Conservation (phyloP, 2,888 invertebrate genomes). For the Xylota segnis region DNA sequence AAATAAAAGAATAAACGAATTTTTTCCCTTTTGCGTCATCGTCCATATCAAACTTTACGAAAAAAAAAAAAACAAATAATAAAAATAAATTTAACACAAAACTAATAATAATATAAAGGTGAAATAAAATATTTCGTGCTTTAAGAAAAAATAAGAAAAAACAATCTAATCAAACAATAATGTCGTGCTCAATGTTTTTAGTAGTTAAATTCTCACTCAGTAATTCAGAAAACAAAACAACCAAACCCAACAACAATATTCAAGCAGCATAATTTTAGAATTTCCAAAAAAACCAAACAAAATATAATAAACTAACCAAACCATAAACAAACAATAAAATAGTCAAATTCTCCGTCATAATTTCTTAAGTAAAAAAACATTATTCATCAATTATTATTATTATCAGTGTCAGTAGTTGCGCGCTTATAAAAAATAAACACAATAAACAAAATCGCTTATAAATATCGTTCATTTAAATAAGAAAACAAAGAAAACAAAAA, state of each 20-base stretch:
- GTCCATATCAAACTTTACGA: slow-evolving; percentile 76
- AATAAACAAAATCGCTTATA: slow-evolving; percentile 67
- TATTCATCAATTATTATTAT: slow-evolving; percentile 65
- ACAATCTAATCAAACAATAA: slow-evolving; percentile 62
- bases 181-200: slow-evolving; percentile 75
- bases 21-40: slow-evolving; percentile 76
- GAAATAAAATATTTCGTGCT: slow-evolving; percentile 60
- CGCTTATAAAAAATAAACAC: slow-evolving; percentile 70
- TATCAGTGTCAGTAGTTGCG: slow-evolving; percentile 76
- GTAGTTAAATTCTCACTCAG: slow-evolving; percentile 64
- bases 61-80: slow-evolving; percentile 45
- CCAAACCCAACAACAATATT: slow-evolving; percentile 63
- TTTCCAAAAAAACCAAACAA: slow-evolving; percentile 41
- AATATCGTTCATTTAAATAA: slow-evolving; percentile 69
- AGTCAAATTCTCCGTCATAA: slow-evolving; percentile 73
- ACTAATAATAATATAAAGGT: slow-evolving; percentile 30
- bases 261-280: slow-evolving; percentile 62
- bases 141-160: slow-evolving; percentile 24
- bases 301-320: slow-evolving; percentile 43
- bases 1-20: slow-evolving; percentile 72
- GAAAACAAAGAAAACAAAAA: slow-evolving; percentile 43
- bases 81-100: slow-evolving; percentile 37
- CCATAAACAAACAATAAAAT: slow-evolving; percentile 75
- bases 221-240: slow-evolving; percentile 58
- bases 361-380: slow-evolving; percentile 60